Evolutionary conservation across 2,113 vertebrate species (phyloP), one percentile per base, ranked within the genome.

Genomic region (Scopus umbretta): DNA sequence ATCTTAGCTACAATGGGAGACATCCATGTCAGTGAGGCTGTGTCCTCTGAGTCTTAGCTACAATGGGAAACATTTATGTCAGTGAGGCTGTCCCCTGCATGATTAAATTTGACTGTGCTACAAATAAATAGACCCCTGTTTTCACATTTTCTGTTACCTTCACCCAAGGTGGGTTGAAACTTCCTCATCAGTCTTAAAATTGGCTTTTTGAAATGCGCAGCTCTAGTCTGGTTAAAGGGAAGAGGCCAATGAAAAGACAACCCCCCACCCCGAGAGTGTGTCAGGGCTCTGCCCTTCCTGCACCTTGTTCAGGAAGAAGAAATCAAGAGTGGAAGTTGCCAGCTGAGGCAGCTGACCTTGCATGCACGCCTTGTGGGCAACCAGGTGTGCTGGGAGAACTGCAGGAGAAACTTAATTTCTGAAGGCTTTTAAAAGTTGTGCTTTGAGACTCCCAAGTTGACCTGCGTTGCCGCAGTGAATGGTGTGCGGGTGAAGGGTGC

Each of bases 361-460:
- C 27, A 19, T 1, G 0, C 7, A 8, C 0, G 0, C 22, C 32
- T 40, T 40, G 47, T 1, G 8, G 36, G 18, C 67, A 68, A 19
- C 0, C 8, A 45, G 20, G 30, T 6, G 11, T 66, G 38, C 27
- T 34, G 61, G 30, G 52, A 27, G 47, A 75, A 47, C 45, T 66
- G 47, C 53, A 45, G 55, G 50, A 70, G 26, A 70, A 78, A 29
- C 22, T 80, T 79, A 7, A 20, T 79, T 89, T 91, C 42, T 52
- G 42, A 80, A 88, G 14, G 59, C 70, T 68, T 91, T 90, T 70
- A 70, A 43, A 66, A 76, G 40, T 45, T 71, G 38, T 32, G 12
- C 56, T 85, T 82, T 27, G 62, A 68, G 61, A 10, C 17, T 68
- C 70, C 43, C 0, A 1, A 59, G 70, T 7, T 88, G 75, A 70